Conservation (phyloP, 2,113 vertebrate species). For the Corynorhinus townsendii region DNA sequence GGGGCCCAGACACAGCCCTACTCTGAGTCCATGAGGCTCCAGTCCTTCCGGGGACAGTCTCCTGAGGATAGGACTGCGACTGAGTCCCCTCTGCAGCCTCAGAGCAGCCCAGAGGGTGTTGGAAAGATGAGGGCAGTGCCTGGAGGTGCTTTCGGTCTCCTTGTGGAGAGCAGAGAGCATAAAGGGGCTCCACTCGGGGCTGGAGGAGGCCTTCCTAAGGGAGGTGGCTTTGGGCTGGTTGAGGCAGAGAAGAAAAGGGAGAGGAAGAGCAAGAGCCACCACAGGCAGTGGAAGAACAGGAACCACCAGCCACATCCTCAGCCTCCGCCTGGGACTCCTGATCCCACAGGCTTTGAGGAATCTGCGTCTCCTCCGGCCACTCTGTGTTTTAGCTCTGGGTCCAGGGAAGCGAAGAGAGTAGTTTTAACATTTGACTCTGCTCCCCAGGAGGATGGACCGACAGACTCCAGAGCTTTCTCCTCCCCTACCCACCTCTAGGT, state of each 20-base stretch:
- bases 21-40: background rate
- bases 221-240: background rate
- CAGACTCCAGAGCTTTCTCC: background rate
- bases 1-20: background rate
- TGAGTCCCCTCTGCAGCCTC: background rate
- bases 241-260: background rate
- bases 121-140: background rate
- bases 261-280: background rate
- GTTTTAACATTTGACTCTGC: background rate
- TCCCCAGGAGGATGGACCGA: background rate
- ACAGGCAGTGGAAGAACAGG: background rate
- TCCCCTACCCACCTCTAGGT: constrained; percentile 78
- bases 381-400: background rate
- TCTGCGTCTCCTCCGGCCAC: background rate
- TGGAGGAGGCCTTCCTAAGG: background rate
- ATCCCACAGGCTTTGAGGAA: background rate
- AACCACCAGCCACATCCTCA: background rate
- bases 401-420: background rate
- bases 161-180: background rate
- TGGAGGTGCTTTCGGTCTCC: background rate
- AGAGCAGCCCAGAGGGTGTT: background rate
- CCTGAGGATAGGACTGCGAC: background rate
- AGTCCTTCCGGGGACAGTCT: background rate
- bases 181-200: background rate
- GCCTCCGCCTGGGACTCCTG: background rate